These are phyloP conservation scores for Drosophila algonquin DNA, from an alignment of 2,888 invertebrate species.

Conservation along the genomic window DNA sequence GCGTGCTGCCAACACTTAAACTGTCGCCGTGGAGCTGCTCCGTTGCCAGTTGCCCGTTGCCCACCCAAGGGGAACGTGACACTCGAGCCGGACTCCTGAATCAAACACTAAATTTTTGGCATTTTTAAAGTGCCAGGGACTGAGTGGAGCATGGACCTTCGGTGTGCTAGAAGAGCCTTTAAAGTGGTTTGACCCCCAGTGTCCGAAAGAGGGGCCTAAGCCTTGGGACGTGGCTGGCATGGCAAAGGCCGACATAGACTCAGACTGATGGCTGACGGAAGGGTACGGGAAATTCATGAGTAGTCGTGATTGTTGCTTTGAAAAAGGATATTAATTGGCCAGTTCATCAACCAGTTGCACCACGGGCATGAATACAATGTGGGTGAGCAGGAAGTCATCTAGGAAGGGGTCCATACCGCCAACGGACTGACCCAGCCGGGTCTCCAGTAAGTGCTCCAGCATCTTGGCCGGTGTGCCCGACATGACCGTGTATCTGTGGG, in stretches of 20 bases:
- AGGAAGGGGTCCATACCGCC: constrained; percentile 89
- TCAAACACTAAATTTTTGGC: constrained; percentile 21
- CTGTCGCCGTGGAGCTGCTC: constrained; percentile 55
- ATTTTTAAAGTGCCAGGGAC: constrained; percentile 50
- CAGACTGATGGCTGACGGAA: constrained; percentile 1
- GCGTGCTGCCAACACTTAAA: constrained; percentile 71
- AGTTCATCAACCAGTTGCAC: constrained; percentile 90
- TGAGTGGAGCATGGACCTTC: constrained; percentile 4
- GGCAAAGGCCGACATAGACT: constrained; percentile 3
- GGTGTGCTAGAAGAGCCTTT: constrained; percentile 27
- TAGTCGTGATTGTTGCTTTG: constrained; percentile 58
- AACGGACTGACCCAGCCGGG: constrained; percentile 88
- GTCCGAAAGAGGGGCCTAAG: constrained; percentile 39
- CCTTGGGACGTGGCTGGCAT: constrained; percentile 45
- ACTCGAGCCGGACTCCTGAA: constrained; percentile 21
- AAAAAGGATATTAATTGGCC: constrained; percentile 91
- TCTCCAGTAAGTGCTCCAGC: constrained; percentile 93
- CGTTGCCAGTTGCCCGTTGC: constrained; percentile 31
- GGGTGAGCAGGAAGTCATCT: constrained; percentile 92
- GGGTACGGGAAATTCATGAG: constrained; percentile 50
- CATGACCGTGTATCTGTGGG: constrained; percentile 91
- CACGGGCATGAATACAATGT: constrained; percentile 92
- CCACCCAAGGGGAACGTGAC: constrained; percentile 60
- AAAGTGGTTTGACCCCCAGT: constrained; percentile 23
- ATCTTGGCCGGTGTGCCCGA: constrained; percentile 94